Evolutionary conservation across 2,888 invertebrate species (phyloP).

Genomic region (Tethea ocularis): DNA sequence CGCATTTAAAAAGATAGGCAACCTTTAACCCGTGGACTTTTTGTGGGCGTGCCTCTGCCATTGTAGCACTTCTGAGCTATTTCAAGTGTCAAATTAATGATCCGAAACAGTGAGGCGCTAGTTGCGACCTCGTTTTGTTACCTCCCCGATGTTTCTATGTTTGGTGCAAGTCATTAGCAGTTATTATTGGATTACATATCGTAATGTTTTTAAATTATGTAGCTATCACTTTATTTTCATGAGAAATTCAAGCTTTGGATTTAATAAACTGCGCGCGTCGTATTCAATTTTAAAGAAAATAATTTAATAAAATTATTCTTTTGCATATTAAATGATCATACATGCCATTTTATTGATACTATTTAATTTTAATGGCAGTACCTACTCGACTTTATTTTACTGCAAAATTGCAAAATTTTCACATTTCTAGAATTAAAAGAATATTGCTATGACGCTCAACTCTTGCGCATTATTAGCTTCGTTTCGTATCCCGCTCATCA

Average conservation of each 20-base stretch:
- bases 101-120: conserved; percentile 66
- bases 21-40: conserved; percentile 72
- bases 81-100: conserved; percentile 80
- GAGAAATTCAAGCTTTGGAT: too few species aligned
- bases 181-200: too few species aligned
- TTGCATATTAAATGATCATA: too few species aligned
- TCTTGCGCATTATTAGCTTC: background rate
- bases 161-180: conserved; percentile 32
- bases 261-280: too few species aligned
- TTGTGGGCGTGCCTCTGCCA: conserved; percentile 67
- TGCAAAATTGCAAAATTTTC: too few species aligned
- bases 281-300: too few species aligned
- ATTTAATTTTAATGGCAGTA: too few species aligned
- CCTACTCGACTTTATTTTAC: too few species aligned
- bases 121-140: conserved; percentile 51
- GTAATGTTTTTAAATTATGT: too few species aligned
- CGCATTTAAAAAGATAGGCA: conserved; percentile 61
- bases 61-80: conserved; percentile 70
- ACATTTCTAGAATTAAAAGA: background rate
- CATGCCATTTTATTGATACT: too few species aligned
- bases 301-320: too few species aligned
- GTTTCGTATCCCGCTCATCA: conserved; percentile 3
- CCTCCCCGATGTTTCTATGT: conserved; percentile 32
- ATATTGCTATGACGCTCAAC: background rate
- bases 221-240: too few species aligned